phyloP scores from a whole-genome alignment of 2,888 invertebrate species.

The Dromius quadrimaculatus region DNA sequence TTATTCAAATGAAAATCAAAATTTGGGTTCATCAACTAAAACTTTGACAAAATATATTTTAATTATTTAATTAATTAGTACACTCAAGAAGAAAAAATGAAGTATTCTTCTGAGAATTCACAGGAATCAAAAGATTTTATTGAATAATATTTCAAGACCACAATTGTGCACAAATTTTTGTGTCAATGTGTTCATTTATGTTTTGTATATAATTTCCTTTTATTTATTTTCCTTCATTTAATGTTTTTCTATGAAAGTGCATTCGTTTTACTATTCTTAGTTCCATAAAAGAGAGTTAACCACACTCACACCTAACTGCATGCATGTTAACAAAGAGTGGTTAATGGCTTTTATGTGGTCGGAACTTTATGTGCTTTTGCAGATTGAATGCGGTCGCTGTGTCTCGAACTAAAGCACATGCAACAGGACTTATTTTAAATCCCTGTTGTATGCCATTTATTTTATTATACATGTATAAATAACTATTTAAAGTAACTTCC shows the following conservation, averaged over 20 bases:
- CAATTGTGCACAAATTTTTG: too few relatives aligned
- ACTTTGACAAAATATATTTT: too few relatives aligned
- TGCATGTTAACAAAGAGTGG: background rate
- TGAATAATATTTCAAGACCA: too few relatives aligned
- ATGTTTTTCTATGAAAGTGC: constrained; percentile 9
- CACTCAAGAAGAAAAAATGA: too few relatives aligned
- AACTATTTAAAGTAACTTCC: constrained; percentile 48
- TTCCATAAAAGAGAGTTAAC: too few relatives aligned
- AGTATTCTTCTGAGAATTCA: too few relatives aligned
- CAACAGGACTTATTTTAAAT: constrained; percentile 35
- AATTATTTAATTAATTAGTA: too few relatives aligned
- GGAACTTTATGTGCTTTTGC: background rate
- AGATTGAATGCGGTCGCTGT: constrained; percentile 9
- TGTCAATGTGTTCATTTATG: constrained; percentile 17
- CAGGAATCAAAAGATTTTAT: too few relatives aligned
- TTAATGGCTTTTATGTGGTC: background rate
- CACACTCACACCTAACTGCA: background rate
- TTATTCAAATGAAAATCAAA: too few relatives aligned
- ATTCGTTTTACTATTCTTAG: too few relatives aligned
- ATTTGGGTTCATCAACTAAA: too few relatives aligned
- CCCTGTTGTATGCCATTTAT: constrained; percentile 44
- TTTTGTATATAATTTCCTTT: constrained; percentile 32
- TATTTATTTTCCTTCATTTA: constrained; percentile 13
- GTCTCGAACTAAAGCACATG: constrained; percentile 33
- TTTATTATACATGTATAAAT: constrained; percentile 47